phyloP scores from a whole-genome alignment of 2,797 vertebrate species.

The Macropus fuliginosus region DNA sequence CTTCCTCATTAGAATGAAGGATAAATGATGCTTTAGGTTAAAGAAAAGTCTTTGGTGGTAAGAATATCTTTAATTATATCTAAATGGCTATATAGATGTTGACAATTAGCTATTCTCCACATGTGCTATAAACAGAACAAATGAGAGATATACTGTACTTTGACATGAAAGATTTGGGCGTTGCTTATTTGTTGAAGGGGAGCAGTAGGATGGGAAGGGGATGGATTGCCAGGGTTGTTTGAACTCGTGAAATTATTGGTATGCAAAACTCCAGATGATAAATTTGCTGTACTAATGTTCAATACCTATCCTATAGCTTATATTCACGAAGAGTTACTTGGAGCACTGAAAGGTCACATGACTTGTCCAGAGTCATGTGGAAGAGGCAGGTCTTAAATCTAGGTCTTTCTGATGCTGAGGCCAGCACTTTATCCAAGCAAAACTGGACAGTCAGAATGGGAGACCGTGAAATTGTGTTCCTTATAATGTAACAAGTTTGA shows the following conservation, averaged over 20 bases:
- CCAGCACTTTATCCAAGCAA: background rate
- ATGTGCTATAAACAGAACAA: background rate
- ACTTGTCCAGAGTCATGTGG: background rate
- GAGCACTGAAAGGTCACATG: background rate
- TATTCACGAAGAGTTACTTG: background rate
- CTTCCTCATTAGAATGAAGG: background rate
- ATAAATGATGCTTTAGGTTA: background rate
- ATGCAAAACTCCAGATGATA: background rate
- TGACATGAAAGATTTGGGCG: background rate
- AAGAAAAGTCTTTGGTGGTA: background rate
- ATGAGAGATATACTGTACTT: background rate
- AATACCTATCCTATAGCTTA: background rate
- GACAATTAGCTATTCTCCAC: background rate
- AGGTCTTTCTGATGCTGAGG: no score
- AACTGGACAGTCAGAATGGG: background rate
- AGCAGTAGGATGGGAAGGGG: no score
- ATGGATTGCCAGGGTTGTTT: background rate
- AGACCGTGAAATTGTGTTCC: background rate
- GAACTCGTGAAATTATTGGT: background rate
- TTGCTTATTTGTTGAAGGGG: background rate
- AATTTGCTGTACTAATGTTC: background rate
- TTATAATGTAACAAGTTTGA: background rate
- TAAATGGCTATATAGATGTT: background rate
- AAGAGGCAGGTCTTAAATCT: no score
- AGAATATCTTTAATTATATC: background rate